Conservation (phyloP, 64 coral and sea anemone genomes). For the Acropora yongei region DNA sequence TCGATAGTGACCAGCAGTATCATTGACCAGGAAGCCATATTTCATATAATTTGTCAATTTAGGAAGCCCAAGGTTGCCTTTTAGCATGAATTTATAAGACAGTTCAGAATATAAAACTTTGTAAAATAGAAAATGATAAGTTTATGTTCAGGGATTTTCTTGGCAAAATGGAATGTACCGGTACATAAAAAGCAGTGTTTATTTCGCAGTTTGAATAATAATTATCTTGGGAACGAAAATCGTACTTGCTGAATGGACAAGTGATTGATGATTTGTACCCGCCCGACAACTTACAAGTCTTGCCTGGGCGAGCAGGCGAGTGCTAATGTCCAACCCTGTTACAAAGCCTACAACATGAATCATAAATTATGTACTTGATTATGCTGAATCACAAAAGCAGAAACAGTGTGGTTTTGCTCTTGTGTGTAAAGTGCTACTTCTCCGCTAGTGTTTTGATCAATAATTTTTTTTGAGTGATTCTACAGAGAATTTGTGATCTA, state of each 20-base stretch:
- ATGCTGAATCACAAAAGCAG: no score
- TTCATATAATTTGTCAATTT: neutral
- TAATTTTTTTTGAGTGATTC: no score
- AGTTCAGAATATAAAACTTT: conserved; percentile 18
- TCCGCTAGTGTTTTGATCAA: no score
- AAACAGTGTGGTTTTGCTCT: no score
- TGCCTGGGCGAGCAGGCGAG: no score
- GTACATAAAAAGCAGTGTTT: neutral
- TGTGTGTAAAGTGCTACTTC: no score
- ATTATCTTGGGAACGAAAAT: conserved; percentile 38
- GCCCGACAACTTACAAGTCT: no score
- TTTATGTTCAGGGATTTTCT: conserved; percentile 15
- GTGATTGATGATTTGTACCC: no score
- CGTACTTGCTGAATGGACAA: no score
- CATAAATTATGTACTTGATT: no score
- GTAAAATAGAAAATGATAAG: neutral
- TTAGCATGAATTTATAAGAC: neutral
- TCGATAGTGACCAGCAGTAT: conserved; percentile 24
- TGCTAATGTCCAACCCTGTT: conserved; percentile 27
- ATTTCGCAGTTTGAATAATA: conserved; percentile 10
- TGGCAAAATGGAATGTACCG: conserved; percentile 9
- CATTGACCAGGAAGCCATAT: conserved; percentile 16
- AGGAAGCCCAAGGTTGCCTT: neutral
- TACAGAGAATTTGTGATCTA: no score
- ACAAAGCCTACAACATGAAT: no score